A percentile compares a stretch with the other conserved stretches of the same genome.
Conservation (phyloP, 2,797 vertebrate species). For the Sebastes cheni region DNA sequence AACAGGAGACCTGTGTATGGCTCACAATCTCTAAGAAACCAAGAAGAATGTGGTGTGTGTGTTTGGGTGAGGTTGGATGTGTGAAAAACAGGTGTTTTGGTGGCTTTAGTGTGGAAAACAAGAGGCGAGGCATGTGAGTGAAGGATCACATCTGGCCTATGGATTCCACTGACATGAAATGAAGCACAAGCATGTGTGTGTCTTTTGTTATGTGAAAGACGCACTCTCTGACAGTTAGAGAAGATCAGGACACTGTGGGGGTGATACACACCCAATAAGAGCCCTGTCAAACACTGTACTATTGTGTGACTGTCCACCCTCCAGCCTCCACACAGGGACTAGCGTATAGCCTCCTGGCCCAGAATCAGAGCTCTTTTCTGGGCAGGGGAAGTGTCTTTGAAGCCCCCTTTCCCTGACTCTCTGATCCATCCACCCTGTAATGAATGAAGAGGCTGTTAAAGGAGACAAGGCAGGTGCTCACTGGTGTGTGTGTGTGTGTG, state of each 20-base stretch:
- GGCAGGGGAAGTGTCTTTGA: slow-evolving; percentile 74
- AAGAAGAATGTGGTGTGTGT: slow-evolving; percentile 32
- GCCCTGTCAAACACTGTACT: slow-evolving; percentile 57
- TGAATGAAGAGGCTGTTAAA: slow-evolving; percentile 81
- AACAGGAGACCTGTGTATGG: slow-evolving; percentile 24
- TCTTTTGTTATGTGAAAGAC: slow-evolving; percentile 44
- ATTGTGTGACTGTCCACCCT: slow-evolving; percentile 53
- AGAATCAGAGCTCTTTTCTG: slow-evolving; percentile 60
- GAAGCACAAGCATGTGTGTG: slow-evolving; percentile 23
- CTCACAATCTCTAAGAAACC: neutral
- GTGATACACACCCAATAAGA: slow-evolving; percentile 50
- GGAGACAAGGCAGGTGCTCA: slow-evolving; percentile 72
- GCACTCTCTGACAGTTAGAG: slow-evolving; percentile 16
- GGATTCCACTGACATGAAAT: slow-evolving; percentile 47
- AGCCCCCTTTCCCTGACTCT: slow-evolving; percentile 56
- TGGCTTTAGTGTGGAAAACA: slow-evolving; percentile 57
- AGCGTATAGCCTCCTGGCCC: slow-evolving; percentile 55
- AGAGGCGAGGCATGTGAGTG: slow-evolving; percentile 59
- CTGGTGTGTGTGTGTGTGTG: slow-evolving; percentile 8
- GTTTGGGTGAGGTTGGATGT: slow-evolving; percentile 37
- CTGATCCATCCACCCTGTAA: slow-evolving; percentile 67
- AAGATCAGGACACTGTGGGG: slow-evolving; percentile 44
- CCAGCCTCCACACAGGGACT: slow-evolving; percentile 47
- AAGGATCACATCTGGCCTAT: slow-evolving; percentile 70
- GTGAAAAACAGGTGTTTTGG: slow-evolving; percentile 71